phyloP scores from a whole-genome alignment of 2,113 vertebrate species.

The Herpetotheres cachinnans region DNA sequence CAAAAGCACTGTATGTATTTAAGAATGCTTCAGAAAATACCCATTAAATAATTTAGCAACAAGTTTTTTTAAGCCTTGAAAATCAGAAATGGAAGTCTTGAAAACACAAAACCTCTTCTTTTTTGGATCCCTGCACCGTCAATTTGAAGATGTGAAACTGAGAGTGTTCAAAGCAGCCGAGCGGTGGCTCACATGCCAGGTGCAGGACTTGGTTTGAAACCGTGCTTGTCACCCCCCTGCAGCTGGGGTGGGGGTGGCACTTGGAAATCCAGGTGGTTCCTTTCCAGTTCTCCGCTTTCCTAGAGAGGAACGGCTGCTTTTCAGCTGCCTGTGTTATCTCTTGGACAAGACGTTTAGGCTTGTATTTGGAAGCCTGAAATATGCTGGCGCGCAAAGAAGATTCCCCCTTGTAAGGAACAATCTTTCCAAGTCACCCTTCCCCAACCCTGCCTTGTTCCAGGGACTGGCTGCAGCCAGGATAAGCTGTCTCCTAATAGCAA shows the following conservation, averaged over 20 bases:
- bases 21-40: background rate
- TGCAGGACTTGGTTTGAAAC: background rate
- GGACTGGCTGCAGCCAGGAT: background rate
- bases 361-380: background rate
- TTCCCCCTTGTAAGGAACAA: background rate
- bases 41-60: background rate
- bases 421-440: background rate
- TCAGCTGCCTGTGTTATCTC: background rate
- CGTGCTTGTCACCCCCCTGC: fast-evolving
- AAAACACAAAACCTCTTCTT: background rate
- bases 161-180: background rate
- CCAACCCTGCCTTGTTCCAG: background rate
- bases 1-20: background rate
- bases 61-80: background rate
- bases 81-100: background rate
- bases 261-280: background rate
- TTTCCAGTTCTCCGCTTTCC: background rate
- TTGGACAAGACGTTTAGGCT: background rate
- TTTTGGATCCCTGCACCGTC: fast-evolving
- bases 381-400: background rate
- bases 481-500: background rate
- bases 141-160: background rate
- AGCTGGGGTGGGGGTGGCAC: background rate
- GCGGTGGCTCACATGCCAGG: fast-evolving
- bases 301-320: background rate